Evolutionary conservation across 2,797 vertebrate species (phyloP), one percentile per base, ranked within the genome.

Genomic region (Arremon aurantiirostris): DNA sequence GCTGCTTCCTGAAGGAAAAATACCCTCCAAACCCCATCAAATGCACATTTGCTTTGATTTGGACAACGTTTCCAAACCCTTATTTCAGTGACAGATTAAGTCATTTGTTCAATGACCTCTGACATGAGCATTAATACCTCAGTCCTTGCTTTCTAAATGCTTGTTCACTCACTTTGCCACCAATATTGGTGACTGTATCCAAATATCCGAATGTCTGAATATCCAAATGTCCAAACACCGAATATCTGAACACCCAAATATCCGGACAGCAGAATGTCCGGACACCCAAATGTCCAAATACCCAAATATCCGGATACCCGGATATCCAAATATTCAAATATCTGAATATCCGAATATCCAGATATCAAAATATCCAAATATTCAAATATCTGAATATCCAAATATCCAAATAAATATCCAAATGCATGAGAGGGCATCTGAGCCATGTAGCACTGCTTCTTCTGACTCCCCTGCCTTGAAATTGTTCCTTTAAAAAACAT

Each of bases 1-100:
- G 69, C 79, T 82, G 88, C 71, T 95, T 93, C 93, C 77, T 82
- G 81, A 93, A 94, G 65, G 52, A 86, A 94, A 89, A 95, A 95
- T n/a, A 78, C n/a, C 41, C 81, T 85, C 63, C 44, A 41, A 92
- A 73, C 30, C 44, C 56, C 87, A 94, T 92, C 88, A 88, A 90
- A 94, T 42, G 61, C 28, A 88, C 76, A 14, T 86, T 96, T 95
- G 37, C 75, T 94, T 97, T 97, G 78, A 93, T 71, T 49, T 72
- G 65, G 91, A 93, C 85, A 35, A 65, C 75, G 47, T 86, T 95
- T 95, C 61, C 64, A 91, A 82, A 72, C 47, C n/a, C 46, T 87
- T 89, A 80, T 94, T 94, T 92, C 65, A 80, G 65, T 75, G 72
- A 71, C 53, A 89, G 90, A 97, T 96, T 30, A 95, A 94, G 73